phyloP scores from a whole-genome alignment of 1,140 invertebrate genomes.

The Daktulosphaira vitifoliae region DNA sequence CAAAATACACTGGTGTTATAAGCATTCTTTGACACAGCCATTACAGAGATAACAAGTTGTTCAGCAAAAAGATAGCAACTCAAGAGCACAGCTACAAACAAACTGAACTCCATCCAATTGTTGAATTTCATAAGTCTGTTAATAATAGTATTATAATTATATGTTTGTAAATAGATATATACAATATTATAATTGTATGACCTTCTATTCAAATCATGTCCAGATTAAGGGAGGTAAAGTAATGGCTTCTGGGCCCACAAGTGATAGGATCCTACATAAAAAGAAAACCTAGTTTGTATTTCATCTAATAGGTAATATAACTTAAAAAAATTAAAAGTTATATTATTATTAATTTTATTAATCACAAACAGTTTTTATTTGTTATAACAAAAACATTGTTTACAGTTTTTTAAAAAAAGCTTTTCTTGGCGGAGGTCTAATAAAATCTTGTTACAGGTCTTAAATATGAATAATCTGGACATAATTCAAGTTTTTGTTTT shows the following conservation, averaged over 20 bases:
- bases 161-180: no score
- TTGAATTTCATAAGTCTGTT: conserved; percentile 39
- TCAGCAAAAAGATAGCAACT: conserved; percentile 72
- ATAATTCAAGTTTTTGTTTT: no score
- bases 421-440: not conserved
- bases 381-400: conserved; percentile 1
- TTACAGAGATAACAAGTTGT: conserved; percentile 69
- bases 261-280: no score
- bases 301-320: no score
- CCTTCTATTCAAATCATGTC: no score
- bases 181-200: no score
- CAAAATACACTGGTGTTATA: conserved; percentile 66
- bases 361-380: not conserved
- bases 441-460: not conserved
- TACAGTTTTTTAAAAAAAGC: not conserved
- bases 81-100: conserved; percentile 54
- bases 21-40: conserved; percentile 70
- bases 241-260: no score
- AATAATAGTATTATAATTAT: no score
- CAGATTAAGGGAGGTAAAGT: no score
- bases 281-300: no score
- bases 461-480: not conserved
- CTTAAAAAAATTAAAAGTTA: no score
- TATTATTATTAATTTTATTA: no score
- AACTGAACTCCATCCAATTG: conserved; percentile 35